A percentile compares a stretch with the other conserved stretches of the same genome.
phyloP scores from a whole-genome alignment of 2,797 vertebrate species.

The Furcifer pardalis region DNA sequence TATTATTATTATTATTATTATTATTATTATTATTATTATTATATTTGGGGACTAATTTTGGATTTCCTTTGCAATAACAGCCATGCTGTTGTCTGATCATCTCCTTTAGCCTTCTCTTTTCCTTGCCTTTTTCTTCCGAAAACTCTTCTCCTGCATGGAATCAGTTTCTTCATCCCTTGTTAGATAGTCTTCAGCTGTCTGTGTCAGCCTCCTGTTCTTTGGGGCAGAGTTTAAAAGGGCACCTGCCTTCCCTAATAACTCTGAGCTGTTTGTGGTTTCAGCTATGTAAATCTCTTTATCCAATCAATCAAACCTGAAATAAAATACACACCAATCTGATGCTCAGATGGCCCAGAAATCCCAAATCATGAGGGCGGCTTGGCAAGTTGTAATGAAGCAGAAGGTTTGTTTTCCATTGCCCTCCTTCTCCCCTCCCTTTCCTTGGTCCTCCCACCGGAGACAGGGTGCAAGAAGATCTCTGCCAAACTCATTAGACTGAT shows the following conservation, averaged over 20 bases:
- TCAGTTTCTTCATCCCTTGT: neutral
- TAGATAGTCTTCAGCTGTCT: slow-evolving; percentile 21
- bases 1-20: no score
- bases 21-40: no score
- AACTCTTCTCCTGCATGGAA: neutral
- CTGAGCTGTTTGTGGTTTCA: slow-evolving; percentile 57
- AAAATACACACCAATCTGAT: slow-evolving; percentile 56
- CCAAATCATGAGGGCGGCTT: slow-evolving; percentile 50
- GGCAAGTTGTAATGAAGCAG: slow-evolving; percentile 58
- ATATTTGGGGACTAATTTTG: no score
- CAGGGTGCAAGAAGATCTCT: slow-evolving; percentile 61
- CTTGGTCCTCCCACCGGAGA: neutral
- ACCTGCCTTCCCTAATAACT: slow-evolving; percentile 56
- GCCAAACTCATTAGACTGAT: slow-evolving; percentile 53
- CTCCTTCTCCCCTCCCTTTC: neutral
- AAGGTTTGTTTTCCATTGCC: slow-evolving; percentile 51
- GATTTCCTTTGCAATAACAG: no score
- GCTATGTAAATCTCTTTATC: slow-evolving; percentile 72
- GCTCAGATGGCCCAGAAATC: slow-evolving; percentile 56
- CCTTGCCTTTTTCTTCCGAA: neutral
- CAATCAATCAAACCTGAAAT: slow-evolving; percentile 70
- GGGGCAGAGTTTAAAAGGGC: slow-evolving; percentile 55
- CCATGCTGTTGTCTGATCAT: no score
- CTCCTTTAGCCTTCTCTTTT: no score
- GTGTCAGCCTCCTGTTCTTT: neutral